phyloP scores from a whole-genome alignment of 2,888 invertebrate genomes.

The Tipula helvola region DNA sequence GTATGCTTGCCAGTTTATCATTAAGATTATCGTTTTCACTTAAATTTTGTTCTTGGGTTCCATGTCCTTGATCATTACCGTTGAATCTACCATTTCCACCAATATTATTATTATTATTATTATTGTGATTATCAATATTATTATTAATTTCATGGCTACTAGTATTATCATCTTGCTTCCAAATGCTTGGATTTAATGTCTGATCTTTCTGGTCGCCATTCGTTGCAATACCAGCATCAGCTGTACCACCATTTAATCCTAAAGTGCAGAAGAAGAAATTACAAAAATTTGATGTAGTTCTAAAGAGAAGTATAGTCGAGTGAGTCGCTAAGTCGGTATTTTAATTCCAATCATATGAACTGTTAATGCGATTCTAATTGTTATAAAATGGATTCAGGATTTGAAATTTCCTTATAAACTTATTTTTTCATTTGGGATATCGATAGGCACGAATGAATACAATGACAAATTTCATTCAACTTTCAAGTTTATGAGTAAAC shows the following conservation, averaged over 20 bases:
- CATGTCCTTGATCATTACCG: background rate
- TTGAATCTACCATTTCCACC: constrained; percentile 8
- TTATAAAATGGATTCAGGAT: too few relatives aligned
- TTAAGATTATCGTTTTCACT: background rate
- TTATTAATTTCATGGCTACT: constrained; percentile 16
- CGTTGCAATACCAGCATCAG: background rate
- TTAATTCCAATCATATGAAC: too few relatives aligned
- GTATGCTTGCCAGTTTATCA: constrained; percentile 30
- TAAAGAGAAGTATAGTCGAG: too few relatives aligned
- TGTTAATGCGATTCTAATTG: too few relatives aligned
- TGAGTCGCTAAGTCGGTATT: too few relatives aligned
- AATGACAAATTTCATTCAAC: too few relatives aligned
- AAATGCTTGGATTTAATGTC: constrained; percentile 4
- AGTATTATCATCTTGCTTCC: constrained; percentile 14
- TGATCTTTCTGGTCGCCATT: background rate
- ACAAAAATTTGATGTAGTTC: background rate
- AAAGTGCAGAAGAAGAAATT: background rate
- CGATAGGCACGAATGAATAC: too few relatives aligned
- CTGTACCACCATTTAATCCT: background rate
- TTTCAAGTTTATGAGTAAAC: too few relatives aligned
- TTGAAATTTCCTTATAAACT: too few relatives aligned
- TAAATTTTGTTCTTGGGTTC: background rate
- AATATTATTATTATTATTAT: constrained; percentile 10
- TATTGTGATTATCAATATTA: constrained; percentile 21
- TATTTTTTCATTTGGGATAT: too few relatives aligned